Conservation (phyloP, 2,797 vertebrate species). For the Microctenopoma stevenorrisi region DNA sequence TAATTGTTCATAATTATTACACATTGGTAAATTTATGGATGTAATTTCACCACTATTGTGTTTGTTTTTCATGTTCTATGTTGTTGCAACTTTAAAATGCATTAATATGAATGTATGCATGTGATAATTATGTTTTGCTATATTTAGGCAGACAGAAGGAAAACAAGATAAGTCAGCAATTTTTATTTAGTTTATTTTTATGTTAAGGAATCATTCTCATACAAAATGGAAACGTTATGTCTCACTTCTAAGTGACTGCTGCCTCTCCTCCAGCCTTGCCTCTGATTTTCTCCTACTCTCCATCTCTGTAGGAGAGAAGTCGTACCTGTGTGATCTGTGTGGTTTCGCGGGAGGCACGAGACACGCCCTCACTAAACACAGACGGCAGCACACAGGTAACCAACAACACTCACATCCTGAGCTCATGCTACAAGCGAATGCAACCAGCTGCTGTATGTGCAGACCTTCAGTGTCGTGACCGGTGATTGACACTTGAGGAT, state of each 20-base stretch:
- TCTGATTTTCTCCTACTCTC: conserved; percentile 5
- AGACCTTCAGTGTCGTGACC: conserved; percentile 21
- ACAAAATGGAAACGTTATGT: not conserved
- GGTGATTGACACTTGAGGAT: conserved; percentile 61
- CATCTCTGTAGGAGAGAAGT: conserved; percentile 92
- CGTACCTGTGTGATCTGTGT: conserved; percentile 98
- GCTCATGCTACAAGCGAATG: conserved; percentile 4
- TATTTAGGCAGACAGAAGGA: conserved; percentile 21
- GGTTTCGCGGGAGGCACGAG: conserved; percentile 97
- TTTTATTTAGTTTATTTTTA: conserved; percentile 6
- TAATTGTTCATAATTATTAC: conserved; percentile 9
- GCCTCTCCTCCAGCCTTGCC: not conserved
- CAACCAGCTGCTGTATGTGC: conserved; percentile 8
- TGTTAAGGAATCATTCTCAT: not conserved
- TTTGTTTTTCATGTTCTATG: conserved; percentile 21
- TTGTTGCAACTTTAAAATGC: conserved; percentile 12
- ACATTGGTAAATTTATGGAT: conserved; percentile 11
- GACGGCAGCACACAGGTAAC: conserved; percentile 96
- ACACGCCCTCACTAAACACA: conserved; percentile 98
- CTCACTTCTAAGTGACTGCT: not conserved
- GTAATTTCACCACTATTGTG: conserved; percentile 13
- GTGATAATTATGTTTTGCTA: conserved; percentile 8
- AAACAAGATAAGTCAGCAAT: conserved; percentile 13
- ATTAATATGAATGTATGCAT: not conserved
- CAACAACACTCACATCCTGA: conserved; percentile 10